Conservation (phyloP, 2,113 vertebrate species). For the Sus scrofa region T2T-Sscrofa CM000814.6:104067501-104068000, state of each 20-base stretch:
- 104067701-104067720: not conserved
- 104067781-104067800: not conserved
- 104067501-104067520: not conserved
- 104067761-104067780: not conserved
- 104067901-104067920: too few species aligned
- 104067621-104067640: not conserved
- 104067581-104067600: not conserved
- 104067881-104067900: too few species aligned
- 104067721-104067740: not conserved
- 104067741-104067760: not conserved
- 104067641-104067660: not conserved
- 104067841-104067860: accelerated
- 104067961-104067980: not conserved
- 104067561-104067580: not conserved
- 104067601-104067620: not conserved
- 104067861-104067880: not conserved
- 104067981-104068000: not conserved
- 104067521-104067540: not conserved
- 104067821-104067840: not conserved
- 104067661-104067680: not conserved
- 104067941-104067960: not conserved
- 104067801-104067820: not conserved
- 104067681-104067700: not conserved
- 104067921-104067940: not conserved
- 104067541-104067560: not conserved